phyloP scores from a whole-genome alignment of 2,797 vertebrate species.

The Hylomyscus alleni region DNA sequence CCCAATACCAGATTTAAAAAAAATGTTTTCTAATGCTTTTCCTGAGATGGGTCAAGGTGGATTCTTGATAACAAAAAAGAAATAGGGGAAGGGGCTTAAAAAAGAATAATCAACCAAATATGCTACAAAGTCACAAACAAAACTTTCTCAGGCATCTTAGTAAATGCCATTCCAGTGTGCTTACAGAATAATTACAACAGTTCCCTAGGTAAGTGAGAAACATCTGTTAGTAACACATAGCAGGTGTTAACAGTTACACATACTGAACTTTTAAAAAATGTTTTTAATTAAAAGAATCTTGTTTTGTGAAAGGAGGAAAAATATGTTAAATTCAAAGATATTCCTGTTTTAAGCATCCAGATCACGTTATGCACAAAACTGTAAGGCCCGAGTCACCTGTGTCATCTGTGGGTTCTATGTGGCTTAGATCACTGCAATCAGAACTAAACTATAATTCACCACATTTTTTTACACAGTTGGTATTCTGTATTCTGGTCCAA shows the following conservation, averaged over 20 bases:
- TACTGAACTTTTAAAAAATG: slow-evolving; percentile 88
- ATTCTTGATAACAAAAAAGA: not conserved
- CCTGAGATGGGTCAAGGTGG: not conserved
- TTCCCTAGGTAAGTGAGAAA: slow-evolving; percentile 91
- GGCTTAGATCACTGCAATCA: slow-evolving; percentile 84
- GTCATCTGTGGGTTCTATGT: slow-evolving; percentile 83
- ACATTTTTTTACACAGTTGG: slow-evolving; percentile 74
- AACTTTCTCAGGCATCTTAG: slow-evolving; percentile 88
- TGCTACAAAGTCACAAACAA: slow-evolving; percentile 86
- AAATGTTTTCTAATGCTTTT: slow-evolving; percentile 58
- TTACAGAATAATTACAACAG: slow-evolving; percentile 90
- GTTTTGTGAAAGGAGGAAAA: slow-evolving; percentile 88
- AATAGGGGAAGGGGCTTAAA: not conserved
- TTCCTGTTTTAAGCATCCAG: slow-evolving; percentile 82
- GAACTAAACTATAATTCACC: slow-evolving; percentile 79
- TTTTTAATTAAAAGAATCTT: slow-evolving; percentile 92
- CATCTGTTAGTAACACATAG: slow-evolving; percentile 90
- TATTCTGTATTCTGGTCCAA: slow-evolving; percentile 81
- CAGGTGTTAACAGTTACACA: slow-evolving; percentile 92
- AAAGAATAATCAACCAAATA: not conserved
- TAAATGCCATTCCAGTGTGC: slow-evolving; percentile 89
- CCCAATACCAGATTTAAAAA: not conserved
- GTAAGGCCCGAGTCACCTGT: slow-evolving; percentile 85
- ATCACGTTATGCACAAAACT: slow-evolving; percentile 81
- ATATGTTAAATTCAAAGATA: slow-evolving; percentile 86